Percentiles rank a stretch among this genome's conserved stretches.
phyloP scores from a whole-genome alignment of 2,888 invertebrate genomes.

The Amphiduros pacificus region DNA sequence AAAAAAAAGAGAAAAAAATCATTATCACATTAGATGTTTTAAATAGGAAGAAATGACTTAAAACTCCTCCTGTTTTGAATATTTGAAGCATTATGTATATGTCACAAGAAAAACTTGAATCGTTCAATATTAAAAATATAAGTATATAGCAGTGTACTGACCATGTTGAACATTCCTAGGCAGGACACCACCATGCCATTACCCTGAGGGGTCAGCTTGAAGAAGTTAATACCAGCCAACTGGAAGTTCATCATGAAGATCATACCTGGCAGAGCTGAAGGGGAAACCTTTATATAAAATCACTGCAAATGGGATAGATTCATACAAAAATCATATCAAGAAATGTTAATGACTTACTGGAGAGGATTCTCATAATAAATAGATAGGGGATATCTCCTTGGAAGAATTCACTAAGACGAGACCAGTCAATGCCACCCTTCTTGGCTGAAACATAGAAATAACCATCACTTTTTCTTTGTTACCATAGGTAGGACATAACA shows the following conservation, averaged over 20 bases:
- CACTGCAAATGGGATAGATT: no score
- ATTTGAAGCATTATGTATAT: no score
- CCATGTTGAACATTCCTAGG: constrained; percentile 5
- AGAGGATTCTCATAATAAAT: not conserved
- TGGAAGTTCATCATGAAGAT: constrained; percentile 15
- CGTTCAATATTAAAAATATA: no score
- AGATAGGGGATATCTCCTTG: constrained; percentile 5
- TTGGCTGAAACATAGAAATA: not conserved
- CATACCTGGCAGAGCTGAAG: constrained; percentile 5
- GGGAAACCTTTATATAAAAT: not conserved
- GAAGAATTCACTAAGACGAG: constrained; percentile 1
- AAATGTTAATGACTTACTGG: not conserved
- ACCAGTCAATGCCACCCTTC: constrained; percentile 9
- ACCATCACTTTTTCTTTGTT: no score
- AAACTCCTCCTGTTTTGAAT: no score
- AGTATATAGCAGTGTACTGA: not conserved
- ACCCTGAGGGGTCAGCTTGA: constrained; percentile 5
- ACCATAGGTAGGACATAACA: no score
- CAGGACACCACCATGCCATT: constrained; percentile 8
- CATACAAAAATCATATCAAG: not conserved
- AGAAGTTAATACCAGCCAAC: constrained; percentile 8
- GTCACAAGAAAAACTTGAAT: no score
- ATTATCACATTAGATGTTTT: no score
- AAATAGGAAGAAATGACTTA: no score
- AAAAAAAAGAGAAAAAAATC: not conserved